phyloP scores from a whole-genome alignment of 1,140 invertebrate genomes.

The Tribolium castaneum region DNA sequence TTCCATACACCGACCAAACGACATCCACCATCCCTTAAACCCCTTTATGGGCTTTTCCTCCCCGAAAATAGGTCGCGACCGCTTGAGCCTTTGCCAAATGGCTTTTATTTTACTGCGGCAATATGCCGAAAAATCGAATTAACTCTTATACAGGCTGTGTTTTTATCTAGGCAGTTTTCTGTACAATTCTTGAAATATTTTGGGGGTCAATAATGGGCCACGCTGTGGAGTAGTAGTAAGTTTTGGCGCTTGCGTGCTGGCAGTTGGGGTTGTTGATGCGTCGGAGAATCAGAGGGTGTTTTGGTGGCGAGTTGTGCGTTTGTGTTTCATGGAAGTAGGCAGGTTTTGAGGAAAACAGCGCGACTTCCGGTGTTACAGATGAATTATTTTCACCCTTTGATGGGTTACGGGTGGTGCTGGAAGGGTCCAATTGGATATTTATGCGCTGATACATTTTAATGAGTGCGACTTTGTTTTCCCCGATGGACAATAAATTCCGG shows the following conservation, averaged over 20 bases:
- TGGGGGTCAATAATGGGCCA: too few relatives aligned
- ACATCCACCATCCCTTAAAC: constrained; percentile 6
- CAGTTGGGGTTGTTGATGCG: constrained; percentile 4
- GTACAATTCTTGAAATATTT: too few relatives aligned
- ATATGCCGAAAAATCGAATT: constrained; percentile 8
- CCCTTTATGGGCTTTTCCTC: constrained; percentile 19
- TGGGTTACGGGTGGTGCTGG: not conserved
- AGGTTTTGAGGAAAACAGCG: too few relatives aligned
- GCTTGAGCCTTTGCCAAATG: not conserved
- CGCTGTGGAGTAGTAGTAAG: not conserved
- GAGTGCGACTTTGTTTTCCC: constrained; percentile 28
- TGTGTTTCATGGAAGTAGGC: not conserved
- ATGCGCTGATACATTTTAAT: constrained; percentile 49
- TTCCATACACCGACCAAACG: constrained; percentile 9
- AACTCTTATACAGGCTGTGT: too few relatives aligned
- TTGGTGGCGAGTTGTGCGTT: constrained; percentile 13
- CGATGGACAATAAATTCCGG: constrained; percentile 37
- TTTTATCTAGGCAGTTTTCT: too few relatives aligned
- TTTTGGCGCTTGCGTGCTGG: constrained; percentile 19
- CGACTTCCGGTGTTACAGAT: not conserved
- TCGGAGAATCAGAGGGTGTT: constrained; percentile 49
- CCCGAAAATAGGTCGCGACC: constrained; percentile 31
- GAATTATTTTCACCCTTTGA: not conserved
- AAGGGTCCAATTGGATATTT: constrained; percentile 35
- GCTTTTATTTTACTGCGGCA: not conserved